Evolutionary conservation across 2,888 invertebrate species (phyloP), one percentile per base, ranked within the genome.

Genomic region (Harpagoxenus sublaevis): DNA sequence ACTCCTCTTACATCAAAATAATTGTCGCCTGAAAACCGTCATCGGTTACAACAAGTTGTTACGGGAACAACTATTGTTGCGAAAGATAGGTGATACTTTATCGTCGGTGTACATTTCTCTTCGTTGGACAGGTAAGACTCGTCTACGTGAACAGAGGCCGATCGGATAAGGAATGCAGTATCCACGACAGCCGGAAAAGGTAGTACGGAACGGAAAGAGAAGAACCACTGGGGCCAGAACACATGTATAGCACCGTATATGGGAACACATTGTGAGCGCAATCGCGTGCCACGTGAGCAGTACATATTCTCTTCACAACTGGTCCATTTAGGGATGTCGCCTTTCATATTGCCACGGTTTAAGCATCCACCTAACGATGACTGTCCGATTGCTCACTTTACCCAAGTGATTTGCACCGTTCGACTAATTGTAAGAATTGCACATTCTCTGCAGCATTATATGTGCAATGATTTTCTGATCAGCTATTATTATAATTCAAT

Each of bases 201-300:
- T 84, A 90, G 88, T 71, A 79, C 84, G 86, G 84, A 87, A 79
- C 87, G 87, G 83, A 86, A 84, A 71, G 87, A 89, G 91, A 91
- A 92, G 93, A 92, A 93, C 90, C 92, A 92, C 93, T 92, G 92
- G 65, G 45, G 86, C 86, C 89, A 90, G 91, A 92, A 93, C 93
- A 92, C 92, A 91, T 93, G 92, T 93, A 92, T 86, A 86, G 84
- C 84, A 79, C 92, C 92, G 91, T 92, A 92, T 93, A 92, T 91
- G 93, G 93, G 86, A 90, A 90, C 90, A 90, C 90, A 92, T 92
- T 92, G 92, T 91, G 91, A 92, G 83, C 89, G 88, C 87, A 88
- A 91, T 89, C 91, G 89, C 91, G 88, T 87, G 90, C 90, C 89
- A 77, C 77, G 89, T 89, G 88, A 90, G 66, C 91, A 73, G 71